Evolutionary conservation across 2,113 vertebrate genomes (phyloP).

Genomic region (Garra rufa): DNA sequence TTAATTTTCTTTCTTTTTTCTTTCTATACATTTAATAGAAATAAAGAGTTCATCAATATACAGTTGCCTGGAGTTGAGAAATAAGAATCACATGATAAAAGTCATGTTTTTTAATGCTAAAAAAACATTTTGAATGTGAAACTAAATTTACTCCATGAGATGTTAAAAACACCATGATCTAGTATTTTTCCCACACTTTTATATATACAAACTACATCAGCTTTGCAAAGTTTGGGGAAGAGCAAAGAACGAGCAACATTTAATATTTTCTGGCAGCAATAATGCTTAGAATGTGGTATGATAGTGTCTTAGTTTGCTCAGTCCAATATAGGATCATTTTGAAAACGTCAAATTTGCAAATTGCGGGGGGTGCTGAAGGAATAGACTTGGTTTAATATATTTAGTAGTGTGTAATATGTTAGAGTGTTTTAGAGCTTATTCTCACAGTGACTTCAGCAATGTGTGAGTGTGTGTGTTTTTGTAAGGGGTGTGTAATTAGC

Average conservation of each 20-base stretch:
- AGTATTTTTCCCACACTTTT: neutral
- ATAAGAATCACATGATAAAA: neutral
- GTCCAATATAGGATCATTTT: too few relatives aligned
- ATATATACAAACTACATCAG: neutral
- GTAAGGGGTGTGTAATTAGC: conserved; percentile 4
- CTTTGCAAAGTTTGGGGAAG: neutral
- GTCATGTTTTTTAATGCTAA: neutral
- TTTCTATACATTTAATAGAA: neutral
- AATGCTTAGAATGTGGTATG: neutral
- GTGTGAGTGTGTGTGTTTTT: conserved; percentile 4
- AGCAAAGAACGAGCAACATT: neutral
- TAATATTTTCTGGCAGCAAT: neutral
- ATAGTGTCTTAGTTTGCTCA: neutral
- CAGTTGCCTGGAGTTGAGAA: neutral
- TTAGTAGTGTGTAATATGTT: neutral
- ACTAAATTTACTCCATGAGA: neutral
- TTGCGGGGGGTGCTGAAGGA: neutral
- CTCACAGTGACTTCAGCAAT: neutral
- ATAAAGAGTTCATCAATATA: neutral
- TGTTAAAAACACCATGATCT: neutral
- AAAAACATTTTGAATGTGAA: neutral
- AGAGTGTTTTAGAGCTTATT: neutral
- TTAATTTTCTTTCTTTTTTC: too few relatives aligned
- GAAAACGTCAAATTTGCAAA: too few relatives aligned
- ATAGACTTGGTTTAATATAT: neutral